Percentiles rank a stretch among this genome's conserved stretches.
These are phyloP conservation scores for Pipa parva DNA, from an alignment of 2,113 vertebrate genomes.

Conservation along the genomic window DNA sequence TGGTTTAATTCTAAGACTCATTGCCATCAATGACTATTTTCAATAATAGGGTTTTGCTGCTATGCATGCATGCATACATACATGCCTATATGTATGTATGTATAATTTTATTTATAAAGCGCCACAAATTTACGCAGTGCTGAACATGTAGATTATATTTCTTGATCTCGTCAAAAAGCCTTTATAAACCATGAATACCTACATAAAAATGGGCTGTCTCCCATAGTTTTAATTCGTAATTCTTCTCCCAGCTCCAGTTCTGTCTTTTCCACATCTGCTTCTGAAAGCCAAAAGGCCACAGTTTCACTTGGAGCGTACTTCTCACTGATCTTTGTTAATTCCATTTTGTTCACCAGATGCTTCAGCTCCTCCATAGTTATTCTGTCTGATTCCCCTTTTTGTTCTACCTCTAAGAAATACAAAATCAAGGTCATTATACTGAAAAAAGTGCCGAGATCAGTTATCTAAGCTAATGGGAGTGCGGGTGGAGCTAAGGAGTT, in stretches of 20 bases:
- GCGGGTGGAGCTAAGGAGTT: neutral
- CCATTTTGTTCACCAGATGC: constrained; percentile 60
- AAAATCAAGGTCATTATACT: neutral
- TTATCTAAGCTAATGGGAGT: neutral
- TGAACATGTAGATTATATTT: too few species aligned
- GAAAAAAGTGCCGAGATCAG: too few species aligned
- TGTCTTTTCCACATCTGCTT: constrained; percentile 67
- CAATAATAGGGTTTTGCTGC: too few species aligned
- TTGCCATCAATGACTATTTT: too few species aligned
- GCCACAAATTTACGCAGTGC: too few species aligned
- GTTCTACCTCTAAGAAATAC: constrained; percentile 65
- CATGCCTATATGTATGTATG: too few species aligned
- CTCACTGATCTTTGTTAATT: constrained; percentile 66
- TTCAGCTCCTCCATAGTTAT: constrained; percentile 64
- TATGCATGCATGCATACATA: too few species aligned
- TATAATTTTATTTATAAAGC: too few species aligned
- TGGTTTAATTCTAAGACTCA: too few species aligned
- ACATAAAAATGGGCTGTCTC: constrained; percentile 80
- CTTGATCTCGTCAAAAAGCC: neutral
- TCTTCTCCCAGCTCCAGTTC: constrained; percentile 72
- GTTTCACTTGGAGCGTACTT: constrained; percentile 58
- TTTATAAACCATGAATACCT: too few species aligned
- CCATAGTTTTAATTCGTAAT: constrained; percentile 75
- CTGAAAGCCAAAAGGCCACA: constrained; percentile 75
- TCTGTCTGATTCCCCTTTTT: constrained; percentile 68